Evolutionary conservation across 2,888 invertebrate species (phyloP), one percentile per base, ranked within the genome.

Genomic region (Sarcophaga rosellei): DNA sequence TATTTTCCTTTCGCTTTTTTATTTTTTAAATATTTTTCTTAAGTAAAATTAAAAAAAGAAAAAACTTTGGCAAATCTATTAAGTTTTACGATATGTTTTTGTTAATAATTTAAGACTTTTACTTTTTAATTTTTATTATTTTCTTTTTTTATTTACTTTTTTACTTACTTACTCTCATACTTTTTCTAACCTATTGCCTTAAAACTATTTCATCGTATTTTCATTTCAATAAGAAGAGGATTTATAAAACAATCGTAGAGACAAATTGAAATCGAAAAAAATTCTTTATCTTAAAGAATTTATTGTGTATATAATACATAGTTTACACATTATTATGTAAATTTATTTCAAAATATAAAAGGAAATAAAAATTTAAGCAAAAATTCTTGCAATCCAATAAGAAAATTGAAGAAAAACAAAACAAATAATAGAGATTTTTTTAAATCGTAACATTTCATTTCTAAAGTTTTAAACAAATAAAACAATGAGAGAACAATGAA

Each of bases 81-180:
- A 90, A 86, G 92, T 90, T 91, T 91, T 92, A 91, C 91, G 91
- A 92, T 92, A 92, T 92, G 91, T 92, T 92, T 92, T 90, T 91
- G 91, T 92, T 90, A 90, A 72, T 86, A 89, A 90, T 92, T 90
- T 90, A 91, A 92, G 91, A 92, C 91, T 91, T 92, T 90, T 89
- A 45, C 80, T 82, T 86, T 88, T 72, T 47, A 69, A 15, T 53
- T 69, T 91, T 62, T 80, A 69, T 62, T 84, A 80, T 81, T 84
- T 20, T 20, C 0, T 75, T 65, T 65, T 21, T 15, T n/a, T n/a
- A 15, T 35, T 47, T 47, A 15, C 2, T 35, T 35, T 8, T 35
- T 35, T 35, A 35, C 35, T 35, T 35, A 8, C 35, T 35, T 10
- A 10, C 35, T 47, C 8, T 70, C 20, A 4, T 83, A 15, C 35